Percentiles rank a stretch among this genome's conserved stretches.
phyloP scores from a whole-genome alignment of 2,888 invertebrate species.

The Desoria tigrina region DNA sequence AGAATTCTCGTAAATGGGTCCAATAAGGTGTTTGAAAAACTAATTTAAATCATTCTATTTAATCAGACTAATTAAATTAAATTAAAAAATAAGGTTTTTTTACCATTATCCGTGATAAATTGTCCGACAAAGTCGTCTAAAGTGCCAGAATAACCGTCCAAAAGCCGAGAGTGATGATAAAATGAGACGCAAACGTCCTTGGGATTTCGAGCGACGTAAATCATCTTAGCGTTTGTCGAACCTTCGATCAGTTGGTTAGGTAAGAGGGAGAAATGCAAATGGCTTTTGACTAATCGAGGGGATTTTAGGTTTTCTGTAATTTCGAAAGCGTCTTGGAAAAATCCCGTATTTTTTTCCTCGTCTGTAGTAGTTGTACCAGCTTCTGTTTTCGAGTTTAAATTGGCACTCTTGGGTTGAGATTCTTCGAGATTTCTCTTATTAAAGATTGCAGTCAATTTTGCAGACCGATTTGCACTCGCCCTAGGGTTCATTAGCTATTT shows the following conservation, averaged over 20 bases:
- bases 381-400: too few relatives aligned
- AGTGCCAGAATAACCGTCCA: constrained; percentile 65
- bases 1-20: constrained; percentile 76
- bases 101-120: constrained; percentile 61
- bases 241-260: constrained; percentile 45
- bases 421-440: constrained; percentile 16
- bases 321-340: constrained; percentile 35
- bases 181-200: constrained; percentile 83
- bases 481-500: constrained; percentile 10
- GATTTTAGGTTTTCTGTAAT: constrained; percentile 34
- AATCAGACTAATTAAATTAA: too few relatives aligned
- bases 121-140: constrained; percentile 65
- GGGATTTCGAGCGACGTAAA: constrained; percentile 83
- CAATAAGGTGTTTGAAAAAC: constrained; percentile 77
- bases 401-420: too few relatives aligned
- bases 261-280: constrained; percentile 55
- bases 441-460: constrained; percentile 27
- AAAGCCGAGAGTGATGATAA: constrained; percentile 72
- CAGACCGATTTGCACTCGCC: constrained; percentile 41
- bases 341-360: background rate
- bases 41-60: too few relatives aligned
- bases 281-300: constrained; percentile 55
- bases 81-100: too few relatives aligned
- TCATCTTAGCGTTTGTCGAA: constrained; percentile 63
- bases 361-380: too few relatives aligned